Percentiles rank a stretch among this genome's conserved stretches.
phyloP scores from a whole-genome alignment of 2,797 vertebrate genomes.

The Strix occidentalis region DNA sequence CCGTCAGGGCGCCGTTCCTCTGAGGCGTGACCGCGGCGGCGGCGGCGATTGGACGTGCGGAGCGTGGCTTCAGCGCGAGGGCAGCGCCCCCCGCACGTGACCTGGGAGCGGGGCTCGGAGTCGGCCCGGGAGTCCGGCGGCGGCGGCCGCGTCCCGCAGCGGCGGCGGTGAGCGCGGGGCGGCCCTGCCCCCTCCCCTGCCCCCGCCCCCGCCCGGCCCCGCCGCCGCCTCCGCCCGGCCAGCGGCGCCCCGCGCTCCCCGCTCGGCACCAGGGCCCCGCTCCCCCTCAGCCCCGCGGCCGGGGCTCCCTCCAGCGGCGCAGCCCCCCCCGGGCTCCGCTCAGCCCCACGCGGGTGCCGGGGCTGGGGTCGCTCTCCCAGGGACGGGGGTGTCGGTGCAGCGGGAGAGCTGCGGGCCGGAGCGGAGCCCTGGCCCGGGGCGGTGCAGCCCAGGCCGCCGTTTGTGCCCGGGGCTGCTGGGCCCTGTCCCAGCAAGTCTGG shows the following conservation, averaged over 20 bases:
- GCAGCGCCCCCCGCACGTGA: not conserved
- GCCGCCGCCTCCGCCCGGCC: not conserved
- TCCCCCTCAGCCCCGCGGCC: not conserved
- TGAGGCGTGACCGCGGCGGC: not conserved
- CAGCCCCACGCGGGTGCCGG: not conserved
- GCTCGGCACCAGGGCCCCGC: not conserved
- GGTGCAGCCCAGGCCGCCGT: not conserved
- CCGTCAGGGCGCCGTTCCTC: not conserved
- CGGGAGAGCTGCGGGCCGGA: not conserved
- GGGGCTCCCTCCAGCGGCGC: not conserved
- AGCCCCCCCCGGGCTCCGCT: not conserved
- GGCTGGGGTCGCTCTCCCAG: too few species aligned
- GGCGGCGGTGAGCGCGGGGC: not conserved
- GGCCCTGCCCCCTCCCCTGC: not conserved
- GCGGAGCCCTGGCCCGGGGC: not conserved
- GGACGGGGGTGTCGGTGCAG: not conserved
- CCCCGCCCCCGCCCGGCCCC: not conserved
- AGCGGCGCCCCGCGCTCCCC: not conserved
- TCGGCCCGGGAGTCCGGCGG: not conserved
- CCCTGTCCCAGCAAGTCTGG: not conserved
- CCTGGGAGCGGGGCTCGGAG: not conserved
- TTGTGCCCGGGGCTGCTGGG: not conserved
- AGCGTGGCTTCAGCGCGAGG: not conserved
- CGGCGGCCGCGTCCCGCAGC: not conserved
- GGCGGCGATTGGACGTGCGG: not conserved